Percentiles rank a stretch among this genome's conserved stretches.
These are phyloP conservation scores for Phymatocera aterrima DNA, from an alignment of 2,888 invertebrate genomes.

Conservation along the genomic window DNA sequence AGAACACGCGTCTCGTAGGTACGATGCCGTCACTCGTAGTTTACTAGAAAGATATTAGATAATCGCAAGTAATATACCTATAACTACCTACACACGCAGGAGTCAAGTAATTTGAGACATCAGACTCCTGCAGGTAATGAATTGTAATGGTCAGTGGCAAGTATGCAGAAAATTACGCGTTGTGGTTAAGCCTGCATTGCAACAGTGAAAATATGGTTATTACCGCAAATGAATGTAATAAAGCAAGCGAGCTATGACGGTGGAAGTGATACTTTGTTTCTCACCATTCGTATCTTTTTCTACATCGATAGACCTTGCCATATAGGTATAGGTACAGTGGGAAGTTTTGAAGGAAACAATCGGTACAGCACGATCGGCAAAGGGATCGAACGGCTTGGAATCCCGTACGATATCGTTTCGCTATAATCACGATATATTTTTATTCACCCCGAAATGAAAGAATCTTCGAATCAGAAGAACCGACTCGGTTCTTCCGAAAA, in stretches of 20 bases:
- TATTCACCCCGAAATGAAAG: background rate
- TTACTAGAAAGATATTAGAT: background rate
- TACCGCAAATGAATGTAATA: background rate
- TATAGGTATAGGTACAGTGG: background rate
- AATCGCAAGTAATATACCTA: background rate
- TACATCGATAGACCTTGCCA: background rate
- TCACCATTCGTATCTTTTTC: background rate
- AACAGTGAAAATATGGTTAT: slow-evolving; percentile 6
- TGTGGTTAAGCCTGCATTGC: background rate
- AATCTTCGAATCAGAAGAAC: too few species aligned
- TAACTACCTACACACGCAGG: background rate
- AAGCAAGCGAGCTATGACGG: background rate
- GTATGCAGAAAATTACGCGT: slow-evolving; percentile 6
- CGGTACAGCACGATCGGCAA: too few species aligned
- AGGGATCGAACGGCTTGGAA: too few species aligned
- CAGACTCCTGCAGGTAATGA: slow-evolving; percentile 8
- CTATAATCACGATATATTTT: background rate
- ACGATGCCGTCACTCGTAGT: background rate
- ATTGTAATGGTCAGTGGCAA: slow-evolving; percentile 26
- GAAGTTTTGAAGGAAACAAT: too few species aligned
- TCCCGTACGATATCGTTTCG: too few species aligned
- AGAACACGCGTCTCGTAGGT: too few species aligned
- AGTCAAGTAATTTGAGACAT: slow-evolving; percentile 20
- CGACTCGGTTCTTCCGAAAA: too few species aligned
- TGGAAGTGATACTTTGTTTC: background rate